These are phyloP conservation scores for Agrotis segetum DNA, from an alignment of 2,888 invertebrate genomes.

Conservation along the genomic window DNA sequence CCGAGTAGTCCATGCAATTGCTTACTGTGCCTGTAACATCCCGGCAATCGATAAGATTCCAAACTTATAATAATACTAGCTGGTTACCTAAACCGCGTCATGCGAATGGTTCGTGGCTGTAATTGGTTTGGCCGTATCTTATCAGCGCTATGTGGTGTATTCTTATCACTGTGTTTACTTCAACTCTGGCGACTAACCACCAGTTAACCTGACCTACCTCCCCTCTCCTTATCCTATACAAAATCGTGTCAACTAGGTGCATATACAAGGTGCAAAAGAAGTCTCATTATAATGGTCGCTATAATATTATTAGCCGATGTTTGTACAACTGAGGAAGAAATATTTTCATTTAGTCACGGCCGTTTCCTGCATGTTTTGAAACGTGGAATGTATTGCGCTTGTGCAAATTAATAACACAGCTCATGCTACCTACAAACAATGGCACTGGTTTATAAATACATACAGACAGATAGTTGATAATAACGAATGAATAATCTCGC, in stretches of 20 bases:
- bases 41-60: constrained; percentile 22
- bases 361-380: constrained; percentile 74
- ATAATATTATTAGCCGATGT: constrained; percentile 73
- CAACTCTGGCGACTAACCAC: constrained; percentile 67
- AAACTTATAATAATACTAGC: constrained; percentile 41
- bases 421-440: constrained; percentile 73
- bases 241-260: constrained; percentile 21
- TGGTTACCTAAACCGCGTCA: constrained; percentile 67
- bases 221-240: constrained; percentile 18
- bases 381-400: constrained; percentile 73
- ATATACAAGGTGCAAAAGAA: constrained; percentile 43
- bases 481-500: constrained; percentile 59
- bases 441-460: constrained; percentile 76
- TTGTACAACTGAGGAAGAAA: constrained; percentile 80
- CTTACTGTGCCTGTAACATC: no score
- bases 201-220: constrained; percentile 50
- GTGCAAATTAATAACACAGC: constrained; percentile 66
- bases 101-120: constrained; percentile 70
- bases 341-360: constrained; percentile 76
- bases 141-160: constrained; percentile 73
- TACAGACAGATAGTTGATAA: constrained; percentile 54
- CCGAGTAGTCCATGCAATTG: no score
- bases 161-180: constrained; percentile 76
- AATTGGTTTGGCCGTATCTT: constrained; percentile 80
- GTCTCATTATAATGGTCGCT: constrained; percentile 59